Conservation (phyloP, 53 echinoderm and acorn worm species). For the Luidia sarsii region DNA sequence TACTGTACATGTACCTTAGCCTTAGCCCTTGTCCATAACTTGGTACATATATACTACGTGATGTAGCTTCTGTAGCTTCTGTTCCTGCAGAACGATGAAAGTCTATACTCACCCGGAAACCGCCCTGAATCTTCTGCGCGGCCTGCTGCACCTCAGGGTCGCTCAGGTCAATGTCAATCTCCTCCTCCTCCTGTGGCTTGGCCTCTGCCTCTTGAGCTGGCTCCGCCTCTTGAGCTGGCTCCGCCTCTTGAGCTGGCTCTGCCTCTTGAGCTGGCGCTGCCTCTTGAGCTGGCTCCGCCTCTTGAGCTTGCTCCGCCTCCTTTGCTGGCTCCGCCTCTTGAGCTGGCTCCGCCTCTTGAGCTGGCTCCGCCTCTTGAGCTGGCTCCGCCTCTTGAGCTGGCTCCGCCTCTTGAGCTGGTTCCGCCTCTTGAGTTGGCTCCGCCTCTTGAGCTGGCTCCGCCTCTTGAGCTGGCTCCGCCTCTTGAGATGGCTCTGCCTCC, state of each 20-base stretch:
- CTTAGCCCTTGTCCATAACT: too few species aligned
- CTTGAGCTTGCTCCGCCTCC: not conserved
- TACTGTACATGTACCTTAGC: too few species aligned
- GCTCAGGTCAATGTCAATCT: constrained; percentile 88
- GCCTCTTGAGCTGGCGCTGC: constrained; percentile 34
- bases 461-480: constrained; percentile 15
- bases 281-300: constrained; percentile 31
- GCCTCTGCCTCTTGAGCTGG: constrained; percentile 21
- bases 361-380: constrained; percentile 19
- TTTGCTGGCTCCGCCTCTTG: constrained; percentile 18
- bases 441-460: constrained; percentile 9
- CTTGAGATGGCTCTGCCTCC: not conserved
- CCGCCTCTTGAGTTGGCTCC: constrained; percentile 3
- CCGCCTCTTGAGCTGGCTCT: constrained; percentile 23
- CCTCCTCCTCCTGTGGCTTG: constrained; percentile 67
- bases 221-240: constrained; percentile 39
- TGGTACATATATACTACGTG: too few species aligned
- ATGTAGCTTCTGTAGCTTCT: too few species aligned
- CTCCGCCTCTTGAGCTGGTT: constrained; percentile 30
- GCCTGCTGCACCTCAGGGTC: constrained; percentile 94
- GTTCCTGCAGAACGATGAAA: too few species aligned
- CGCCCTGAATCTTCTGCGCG: constrained; percentile 85
- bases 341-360: not conserved
- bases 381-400: constrained; percentile 62
- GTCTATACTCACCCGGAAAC: constrained; percentile 63